Evolutionary conservation across 2,113 vertebrate species (phyloP).

Genomic region (Myrmecobius fasciatus): DNA sequence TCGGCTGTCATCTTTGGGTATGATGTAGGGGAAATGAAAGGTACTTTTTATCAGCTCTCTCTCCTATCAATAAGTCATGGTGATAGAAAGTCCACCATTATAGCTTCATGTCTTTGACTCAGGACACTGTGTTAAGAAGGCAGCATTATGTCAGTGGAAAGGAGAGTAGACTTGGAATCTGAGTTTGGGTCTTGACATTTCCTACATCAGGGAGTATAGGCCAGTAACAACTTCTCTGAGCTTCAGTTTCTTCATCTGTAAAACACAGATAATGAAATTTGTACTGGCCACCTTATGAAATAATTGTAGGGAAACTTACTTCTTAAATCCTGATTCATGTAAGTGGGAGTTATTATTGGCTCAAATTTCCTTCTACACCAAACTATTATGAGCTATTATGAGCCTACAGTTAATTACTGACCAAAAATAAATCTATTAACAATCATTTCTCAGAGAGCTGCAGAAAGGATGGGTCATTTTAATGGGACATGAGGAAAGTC

Average conservation of each 20-base stretch:
- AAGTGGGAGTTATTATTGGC: not conserved
- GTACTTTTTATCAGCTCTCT: not conserved
- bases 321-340: not conserved
- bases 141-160: not conserved
- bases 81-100: not conserved
- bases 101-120: not conserved
- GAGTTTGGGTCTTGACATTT: not conserved
- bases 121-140: not conserved
- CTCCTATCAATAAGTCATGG: not conserved
- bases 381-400: not conserved
- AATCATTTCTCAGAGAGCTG: not conserved
- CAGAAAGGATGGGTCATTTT: not conserved
- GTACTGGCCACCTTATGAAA: not conserved
- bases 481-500: not conserved
- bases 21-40: not conserved
- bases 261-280: not conserved
- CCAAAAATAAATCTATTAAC: not conserved
- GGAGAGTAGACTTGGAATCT: not conserved
- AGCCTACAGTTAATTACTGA: not conserved
- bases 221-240: not conserved
- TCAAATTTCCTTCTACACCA: not conserved
- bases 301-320: not conserved
- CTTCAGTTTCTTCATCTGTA: not conserved
- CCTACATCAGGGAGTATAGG: not conserved
- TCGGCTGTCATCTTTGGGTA: not conserved